Evolutionary conservation across 1,140 invertebrate genomes (phyloP).

Genomic region (Nephila pilipes): DNA sequence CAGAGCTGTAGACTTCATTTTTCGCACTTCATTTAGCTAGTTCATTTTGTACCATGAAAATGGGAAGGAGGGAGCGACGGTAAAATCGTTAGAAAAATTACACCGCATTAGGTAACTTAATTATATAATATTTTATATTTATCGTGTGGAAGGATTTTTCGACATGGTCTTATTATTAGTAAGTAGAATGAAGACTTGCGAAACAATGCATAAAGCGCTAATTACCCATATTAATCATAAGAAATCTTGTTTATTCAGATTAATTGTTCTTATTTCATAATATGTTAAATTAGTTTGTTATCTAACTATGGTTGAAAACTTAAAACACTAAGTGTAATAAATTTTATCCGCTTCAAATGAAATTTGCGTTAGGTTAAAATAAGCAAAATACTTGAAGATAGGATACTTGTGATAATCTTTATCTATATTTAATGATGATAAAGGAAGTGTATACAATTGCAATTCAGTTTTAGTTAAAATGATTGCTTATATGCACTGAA

Average conservation of each 20-base stretch:
- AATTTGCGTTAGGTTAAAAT: too few relatives aligned
- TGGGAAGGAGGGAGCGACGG: not conserved
- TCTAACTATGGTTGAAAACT: too few relatives aligned
- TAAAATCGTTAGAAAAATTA: slow-evolving; percentile 43
- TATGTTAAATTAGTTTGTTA: not conserved
- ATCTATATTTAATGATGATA: too few relatives aligned
- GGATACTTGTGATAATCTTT: too few relatives aligned
- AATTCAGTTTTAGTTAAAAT: too few relatives aligned
- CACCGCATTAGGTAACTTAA: slow-evolving; percentile 63
- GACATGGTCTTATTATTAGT: not conserved
- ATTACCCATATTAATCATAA: slow-evolving; percentile 1
- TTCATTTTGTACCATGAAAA: not conserved
- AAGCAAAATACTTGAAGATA: too few relatives aligned
- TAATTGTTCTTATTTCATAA: not conserved
- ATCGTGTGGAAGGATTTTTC: not conserved
- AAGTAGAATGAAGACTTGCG: not conserved
- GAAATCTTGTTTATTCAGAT: not conserved
- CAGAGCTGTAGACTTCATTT: not conserved
- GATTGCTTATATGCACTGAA: too few relatives aligned
- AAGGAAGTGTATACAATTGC: too few relatives aligned
- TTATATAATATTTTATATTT: slow-evolving; percentile 62
- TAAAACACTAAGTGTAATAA: too few relatives aligned
- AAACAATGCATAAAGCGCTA: not conserved
- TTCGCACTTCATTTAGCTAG: not conserved
- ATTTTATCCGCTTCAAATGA: too few relatives aligned